Percentiles rank a stretch among this genome's conserved stretches.
These are phyloP conservation scores for Pitta sordida DNA, from an alignment of 2,113 vertebrate genomes.

Conservation along the genomic window DNA sequence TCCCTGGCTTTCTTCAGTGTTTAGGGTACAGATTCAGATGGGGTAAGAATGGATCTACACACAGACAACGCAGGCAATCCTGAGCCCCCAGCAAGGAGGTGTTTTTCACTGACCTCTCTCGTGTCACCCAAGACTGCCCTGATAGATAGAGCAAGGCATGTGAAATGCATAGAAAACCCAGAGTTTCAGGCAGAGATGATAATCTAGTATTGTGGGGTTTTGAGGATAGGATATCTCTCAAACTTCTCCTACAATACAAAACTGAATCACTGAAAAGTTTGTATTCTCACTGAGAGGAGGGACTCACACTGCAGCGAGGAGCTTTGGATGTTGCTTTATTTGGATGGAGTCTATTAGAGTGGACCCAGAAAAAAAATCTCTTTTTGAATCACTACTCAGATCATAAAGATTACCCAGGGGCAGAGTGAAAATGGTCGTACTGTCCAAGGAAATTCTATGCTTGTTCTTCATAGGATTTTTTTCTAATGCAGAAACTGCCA, in stretches of 20 bases:
- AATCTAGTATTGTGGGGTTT: not conserved
- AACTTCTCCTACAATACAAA: not conserved
- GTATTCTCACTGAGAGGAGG: not conserved
- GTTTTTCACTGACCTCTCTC: not conserved
- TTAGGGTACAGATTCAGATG: not conserved
- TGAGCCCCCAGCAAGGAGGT: not conserved
- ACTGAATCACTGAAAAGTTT: not conserved
- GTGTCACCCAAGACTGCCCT: not conserved
- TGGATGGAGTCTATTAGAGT: not conserved
- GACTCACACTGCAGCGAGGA: fast-evolving
- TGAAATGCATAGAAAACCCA: not conserved
- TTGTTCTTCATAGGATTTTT: not conserved
- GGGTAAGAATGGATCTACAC: not conserved
- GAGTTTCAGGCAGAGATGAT: not conserved
- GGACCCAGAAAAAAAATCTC: not conserved
- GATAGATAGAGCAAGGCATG: not conserved
- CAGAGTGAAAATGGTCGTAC: not conserved
- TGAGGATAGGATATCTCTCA: not conserved
- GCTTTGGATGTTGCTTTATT: not conserved
- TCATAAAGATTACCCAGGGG: not conserved
- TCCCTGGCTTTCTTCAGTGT: not conserved
- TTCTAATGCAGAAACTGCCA: not conserved
- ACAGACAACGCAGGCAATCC: not conserved
- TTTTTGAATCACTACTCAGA: not conserved
- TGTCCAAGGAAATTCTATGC: not conserved